A percentile compares a stretch with the other conserved stretches of the same genome.
Evolutionary conservation across 2,797 vertebrate species (phyloP).

Genomic region (Scarus forsteni): DNA sequence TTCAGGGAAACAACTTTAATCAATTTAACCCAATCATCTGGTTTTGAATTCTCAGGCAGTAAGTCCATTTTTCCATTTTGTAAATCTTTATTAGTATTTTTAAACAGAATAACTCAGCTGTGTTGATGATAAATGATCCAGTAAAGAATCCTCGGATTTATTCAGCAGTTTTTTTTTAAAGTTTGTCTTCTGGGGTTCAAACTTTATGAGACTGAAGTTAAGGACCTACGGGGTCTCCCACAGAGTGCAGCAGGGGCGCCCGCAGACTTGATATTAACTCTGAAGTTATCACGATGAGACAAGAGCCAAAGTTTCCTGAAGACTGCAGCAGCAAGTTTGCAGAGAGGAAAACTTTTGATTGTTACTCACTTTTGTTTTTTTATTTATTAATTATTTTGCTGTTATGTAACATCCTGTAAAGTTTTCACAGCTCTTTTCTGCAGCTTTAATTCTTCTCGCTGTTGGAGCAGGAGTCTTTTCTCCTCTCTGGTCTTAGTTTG

Average conservation of each 20-base stretch:
- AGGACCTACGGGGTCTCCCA: background rate
- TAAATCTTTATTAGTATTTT: no score
- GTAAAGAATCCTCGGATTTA: no score
- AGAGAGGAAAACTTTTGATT: constrained; percentile 5
- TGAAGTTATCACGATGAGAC: background rate
- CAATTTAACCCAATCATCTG: no score
- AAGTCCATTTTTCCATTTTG: no score
- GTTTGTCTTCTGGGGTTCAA: no score
- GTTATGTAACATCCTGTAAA: background rate
- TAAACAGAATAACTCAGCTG: no score
- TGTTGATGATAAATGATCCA: no score
- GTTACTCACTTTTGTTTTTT: background rate
- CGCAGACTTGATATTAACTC: background rate
- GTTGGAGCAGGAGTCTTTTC: no score
- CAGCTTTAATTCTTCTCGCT: background rate
- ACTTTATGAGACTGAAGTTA: background rate
- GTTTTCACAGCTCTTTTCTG: background rate
- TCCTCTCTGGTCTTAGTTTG: no score
- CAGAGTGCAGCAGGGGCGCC: background rate
- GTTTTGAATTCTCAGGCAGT: no score
- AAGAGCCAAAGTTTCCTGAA: background rate
- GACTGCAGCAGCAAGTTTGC: background rate
- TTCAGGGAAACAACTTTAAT: no score
- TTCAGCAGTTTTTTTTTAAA: no score
- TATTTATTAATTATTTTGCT: background rate